phyloP scores from a whole-genome alignment of 2,888 invertebrate species.

The Vanessa cardui region DNA sequence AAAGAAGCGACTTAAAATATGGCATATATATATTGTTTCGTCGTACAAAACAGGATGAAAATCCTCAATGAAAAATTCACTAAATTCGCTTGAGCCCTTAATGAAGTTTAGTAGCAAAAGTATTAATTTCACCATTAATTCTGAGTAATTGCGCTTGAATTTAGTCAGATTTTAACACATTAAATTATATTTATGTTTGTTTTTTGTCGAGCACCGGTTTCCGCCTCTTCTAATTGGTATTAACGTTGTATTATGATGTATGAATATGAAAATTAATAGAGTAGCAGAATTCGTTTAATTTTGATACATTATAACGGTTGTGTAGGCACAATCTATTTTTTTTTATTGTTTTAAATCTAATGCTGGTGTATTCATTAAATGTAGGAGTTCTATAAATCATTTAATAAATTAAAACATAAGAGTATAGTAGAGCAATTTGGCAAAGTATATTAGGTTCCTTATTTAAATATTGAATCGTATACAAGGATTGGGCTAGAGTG shows the following conservation, averaged over 20 bases:
- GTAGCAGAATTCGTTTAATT: conserved; percentile 50
- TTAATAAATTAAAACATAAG: too few species aligned
- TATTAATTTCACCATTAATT: conserved; percentile 82
- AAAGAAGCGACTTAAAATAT: background rate
- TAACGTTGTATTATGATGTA: conserved; percentile 68
- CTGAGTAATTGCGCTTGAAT: conserved; percentile 76
- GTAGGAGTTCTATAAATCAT: too few species aligned
- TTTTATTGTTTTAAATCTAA: background rate
- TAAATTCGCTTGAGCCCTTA: conserved; percentile 61
- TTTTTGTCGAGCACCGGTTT: conserved; percentile 61
- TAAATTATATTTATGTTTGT: conserved; percentile 74
- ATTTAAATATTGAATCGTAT: too few species aligned
- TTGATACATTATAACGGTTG: conserved; percentile 50
- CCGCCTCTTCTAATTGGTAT: conserved; percentile 69
- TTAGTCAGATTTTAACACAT: conserved; percentile 71
- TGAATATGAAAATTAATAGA: conserved; percentile 66
- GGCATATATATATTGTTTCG: background rate
- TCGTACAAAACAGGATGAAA: conserved; percentile 15
- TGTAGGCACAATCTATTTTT: conserved; percentile 26
- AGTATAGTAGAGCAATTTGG: too few species aligned
- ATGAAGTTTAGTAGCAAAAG: conserved; percentile 79
- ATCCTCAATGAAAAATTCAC: conserved; percentile 33
- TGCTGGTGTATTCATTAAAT: too few species aligned
- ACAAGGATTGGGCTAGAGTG: too few species aligned
- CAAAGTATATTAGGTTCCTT: too few species aligned